Evolutionary conservation across 1,140 invertebrate species (phyloP).

Genomic region (Heliothis virescens): DNA sequence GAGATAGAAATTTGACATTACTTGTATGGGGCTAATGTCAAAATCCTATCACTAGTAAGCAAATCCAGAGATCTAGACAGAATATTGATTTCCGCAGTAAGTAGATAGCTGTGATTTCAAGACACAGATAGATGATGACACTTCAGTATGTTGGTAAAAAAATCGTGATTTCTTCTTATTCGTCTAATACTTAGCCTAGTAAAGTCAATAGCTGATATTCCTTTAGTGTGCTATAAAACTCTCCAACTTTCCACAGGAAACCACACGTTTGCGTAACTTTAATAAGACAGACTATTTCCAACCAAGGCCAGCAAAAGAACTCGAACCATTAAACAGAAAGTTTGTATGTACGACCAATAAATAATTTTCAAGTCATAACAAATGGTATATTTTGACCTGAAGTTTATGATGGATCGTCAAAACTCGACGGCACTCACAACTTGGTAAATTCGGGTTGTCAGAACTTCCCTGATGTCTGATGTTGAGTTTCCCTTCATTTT

Average conservation of each 20-base stretch:
- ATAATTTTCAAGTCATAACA: slow-evolving; percentile 31
- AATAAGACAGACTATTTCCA: neutral
- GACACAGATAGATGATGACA: too few species aligned
- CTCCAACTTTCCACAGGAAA: neutral
- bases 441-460: slow-evolving; percentile 15
- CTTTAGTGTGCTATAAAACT: too few species aligned
- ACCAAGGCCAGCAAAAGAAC: neutral
- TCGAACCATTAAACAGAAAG: neutral
- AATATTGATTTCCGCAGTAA: too few species aligned
- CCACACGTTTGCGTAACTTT: neutral
- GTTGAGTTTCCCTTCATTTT: slow-evolving; percentile 24
- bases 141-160: too few species aligned
- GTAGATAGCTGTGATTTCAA: too few species aligned
- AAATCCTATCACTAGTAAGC: too few species aligned
- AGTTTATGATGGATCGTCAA: slow-evolving; percentile 35
- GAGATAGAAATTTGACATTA: too few species aligned
- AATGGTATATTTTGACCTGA: slow-evolving; percentile 23
- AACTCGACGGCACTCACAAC: slow-evolving; percentile 9
- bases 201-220: too few species aligned
- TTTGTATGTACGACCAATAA: slow-evolving; percentile 9
- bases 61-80: too few species aligned
- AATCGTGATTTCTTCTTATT: too few species aligned
- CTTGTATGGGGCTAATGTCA: too few species aligned
- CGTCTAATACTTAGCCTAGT: too few species aligned
- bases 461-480: slow-evolving; percentile 22